These are phyloP conservation scores for Drosophila neocordata DNA, from an alignment of 1,140 invertebrate genomes.

Conservation along the genomic window DNA sequence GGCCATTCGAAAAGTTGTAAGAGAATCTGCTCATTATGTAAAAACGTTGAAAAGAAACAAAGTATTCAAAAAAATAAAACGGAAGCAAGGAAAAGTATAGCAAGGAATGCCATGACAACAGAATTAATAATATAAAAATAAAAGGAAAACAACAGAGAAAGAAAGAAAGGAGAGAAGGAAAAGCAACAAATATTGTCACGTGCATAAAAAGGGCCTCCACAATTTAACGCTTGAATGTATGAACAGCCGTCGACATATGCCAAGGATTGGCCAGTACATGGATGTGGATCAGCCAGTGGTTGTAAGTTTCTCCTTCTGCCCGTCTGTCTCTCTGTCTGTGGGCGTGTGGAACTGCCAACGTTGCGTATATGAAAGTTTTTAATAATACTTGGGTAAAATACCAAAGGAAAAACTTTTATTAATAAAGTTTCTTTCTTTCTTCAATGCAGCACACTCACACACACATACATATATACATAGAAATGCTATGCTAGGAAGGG, in stretches of 20 bases:
- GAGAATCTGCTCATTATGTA: neutral
- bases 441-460: conserved; percentile 14
- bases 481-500: neutral
- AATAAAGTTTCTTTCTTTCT: conserved; percentile 78
- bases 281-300: neutral
- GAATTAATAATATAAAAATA: conserved; percentile 64
- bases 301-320: neutral
- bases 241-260: conserved; percentile 71
- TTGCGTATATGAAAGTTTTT: conserved; percentile 78
- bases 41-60: conserved; percentile 21
- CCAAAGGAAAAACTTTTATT: conserved; percentile 80
- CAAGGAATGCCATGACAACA: conserved; percentile 65
- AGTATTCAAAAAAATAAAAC: conserved; percentile 44
- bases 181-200: conserved; percentile 65
- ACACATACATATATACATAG: neutral
- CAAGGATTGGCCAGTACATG: conserved; percentile 13
- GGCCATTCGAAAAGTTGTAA: neutral
- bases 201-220: conserved; percentile 67
- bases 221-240: conserved; percentile 72
- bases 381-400: conserved; percentile 77
- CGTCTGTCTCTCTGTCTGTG: conserved; percentile 13
- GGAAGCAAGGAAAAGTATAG: conserved; percentile 42
- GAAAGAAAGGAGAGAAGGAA: conserved; percentile 18
- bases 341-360: conserved; percentile 50
- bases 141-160: conserved; percentile 29